These are phyloP conservation scores for Pammene fasciana DNA, from an alignment of 2,888 invertebrate genomes.

Conservation along the genomic window DNA sequence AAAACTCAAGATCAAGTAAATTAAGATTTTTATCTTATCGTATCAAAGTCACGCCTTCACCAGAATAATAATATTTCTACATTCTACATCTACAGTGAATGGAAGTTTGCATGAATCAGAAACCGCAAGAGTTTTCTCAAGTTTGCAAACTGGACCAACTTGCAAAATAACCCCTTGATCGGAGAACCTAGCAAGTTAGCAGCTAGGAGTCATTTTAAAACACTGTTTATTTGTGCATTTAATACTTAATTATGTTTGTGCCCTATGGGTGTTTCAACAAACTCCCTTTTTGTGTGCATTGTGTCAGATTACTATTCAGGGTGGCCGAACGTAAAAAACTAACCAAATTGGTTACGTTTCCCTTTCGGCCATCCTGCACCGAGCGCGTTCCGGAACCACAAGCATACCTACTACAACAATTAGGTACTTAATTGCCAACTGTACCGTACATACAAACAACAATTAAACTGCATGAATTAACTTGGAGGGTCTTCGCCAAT, in stretches of 20 bases:
- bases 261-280: no score
- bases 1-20: constrained; percentile 10
- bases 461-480: constrained; percentile 33
- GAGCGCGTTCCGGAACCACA: no score
- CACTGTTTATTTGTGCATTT: no score
- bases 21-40: constrained; percentile 17
- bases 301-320: no score
- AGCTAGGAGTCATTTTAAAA: neutral
- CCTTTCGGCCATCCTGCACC: no score
- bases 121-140: neutral
- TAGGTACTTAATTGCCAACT: no score
- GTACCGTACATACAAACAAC: neutral
- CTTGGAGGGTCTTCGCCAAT: constrained; percentile 21
- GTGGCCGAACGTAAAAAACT: no score
- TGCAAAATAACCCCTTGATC: neutral
- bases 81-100: no score
- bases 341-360: no score
- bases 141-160: neutral
- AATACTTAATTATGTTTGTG: no score
- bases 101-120: neutral
- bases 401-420: no score
- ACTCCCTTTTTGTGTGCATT: no score
- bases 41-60: neutral
- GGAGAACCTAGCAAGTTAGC: neutral
- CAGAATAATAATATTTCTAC: neutral